A percentile compares a stretch with the other conserved stretches of the same genome.
Conservation (phyloP, 2,888 invertebrate genomes). For the Polydrusus tereticollis region DNA sequence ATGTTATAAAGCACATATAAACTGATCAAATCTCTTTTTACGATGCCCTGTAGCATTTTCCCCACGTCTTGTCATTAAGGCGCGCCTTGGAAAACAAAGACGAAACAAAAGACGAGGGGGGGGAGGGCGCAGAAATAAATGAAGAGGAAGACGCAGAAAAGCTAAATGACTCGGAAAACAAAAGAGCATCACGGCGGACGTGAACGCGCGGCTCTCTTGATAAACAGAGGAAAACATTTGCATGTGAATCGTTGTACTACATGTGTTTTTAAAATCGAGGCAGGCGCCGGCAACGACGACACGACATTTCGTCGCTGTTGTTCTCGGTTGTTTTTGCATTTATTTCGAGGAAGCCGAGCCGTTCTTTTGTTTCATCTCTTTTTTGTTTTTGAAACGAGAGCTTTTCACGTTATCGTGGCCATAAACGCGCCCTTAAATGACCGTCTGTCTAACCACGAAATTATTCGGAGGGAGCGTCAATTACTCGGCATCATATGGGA, state of each 20-base stretch:
- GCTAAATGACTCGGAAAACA: conserved; percentile 66
- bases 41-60: conserved; percentile 17
- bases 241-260: conserved; percentile 66
- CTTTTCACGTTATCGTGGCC: neutral
- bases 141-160: conserved; percentile 66
- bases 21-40: conserved; percentile 6
- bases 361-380: conserved; percentile 9
- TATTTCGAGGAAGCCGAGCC: conserved; percentile 14
- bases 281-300: conserved; percentile 39
- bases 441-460: neutral
- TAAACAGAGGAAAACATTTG: conserved; percentile 66
- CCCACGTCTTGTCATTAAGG: conserved; percentile 31
- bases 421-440: neutral
- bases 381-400: neutral
- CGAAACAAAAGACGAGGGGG: conserved; percentile 61
- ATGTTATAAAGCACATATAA: no score
- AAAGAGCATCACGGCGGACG: conserved; percentile 63
- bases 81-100: conserved; percentile 26
- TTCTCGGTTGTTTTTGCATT: conserved; percentile 39
- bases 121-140: conserved; percentile 62
- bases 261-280: conserved; percentile 56
- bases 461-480: neutral
- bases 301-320: conserved; percentile 39
- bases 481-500: neutral
- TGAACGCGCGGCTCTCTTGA: conserved; percentile 62